These are phyloP conservation scores for Chrysolina haemoptera DNA, from an alignment of 2,888 invertebrate genomes.

Conservation along the genomic window DNA sequence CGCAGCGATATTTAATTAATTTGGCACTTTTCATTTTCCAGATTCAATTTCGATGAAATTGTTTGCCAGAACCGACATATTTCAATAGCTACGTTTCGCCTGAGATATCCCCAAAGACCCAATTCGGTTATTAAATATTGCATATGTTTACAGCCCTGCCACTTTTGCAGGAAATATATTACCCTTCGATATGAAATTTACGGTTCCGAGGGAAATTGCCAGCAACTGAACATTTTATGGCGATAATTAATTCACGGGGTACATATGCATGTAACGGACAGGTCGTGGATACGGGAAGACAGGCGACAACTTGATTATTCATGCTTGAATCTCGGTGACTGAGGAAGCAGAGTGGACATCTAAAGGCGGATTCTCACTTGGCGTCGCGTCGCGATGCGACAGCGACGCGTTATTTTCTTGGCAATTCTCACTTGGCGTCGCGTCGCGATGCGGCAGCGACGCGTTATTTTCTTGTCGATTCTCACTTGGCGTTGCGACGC, in stretches of 20 bases:
- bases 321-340: background rate
- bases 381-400: no score
- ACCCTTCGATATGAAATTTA: constrained; percentile 10
- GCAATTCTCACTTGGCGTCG: no score
- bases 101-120: constrained; percentile 12
- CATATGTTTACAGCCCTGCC: constrained; percentile 10
- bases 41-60: background rate
- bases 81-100: background rate
- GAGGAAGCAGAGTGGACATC: constrained; percentile 1
- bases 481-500: no score
- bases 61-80: background rate
- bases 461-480: no score
- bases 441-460: no score
- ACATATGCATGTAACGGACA: constrained; percentile 6
- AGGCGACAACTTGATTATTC: constrained; percentile 1
- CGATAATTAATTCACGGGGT: constrained; percentile 6
- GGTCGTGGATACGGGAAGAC: background rate
- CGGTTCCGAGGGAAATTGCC: constrained; percentile 6
- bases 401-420: no score
- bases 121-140: constrained; percentile 14
- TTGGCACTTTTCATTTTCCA: background rate
- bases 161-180: constrained; percentile 1
- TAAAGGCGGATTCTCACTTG: no score
- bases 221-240: constrained; percentile 12
- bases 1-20: background rate